Base-by-base conservation (phyloP, 2,888 invertebrate species). In the Xylophagus ater region DNA sequence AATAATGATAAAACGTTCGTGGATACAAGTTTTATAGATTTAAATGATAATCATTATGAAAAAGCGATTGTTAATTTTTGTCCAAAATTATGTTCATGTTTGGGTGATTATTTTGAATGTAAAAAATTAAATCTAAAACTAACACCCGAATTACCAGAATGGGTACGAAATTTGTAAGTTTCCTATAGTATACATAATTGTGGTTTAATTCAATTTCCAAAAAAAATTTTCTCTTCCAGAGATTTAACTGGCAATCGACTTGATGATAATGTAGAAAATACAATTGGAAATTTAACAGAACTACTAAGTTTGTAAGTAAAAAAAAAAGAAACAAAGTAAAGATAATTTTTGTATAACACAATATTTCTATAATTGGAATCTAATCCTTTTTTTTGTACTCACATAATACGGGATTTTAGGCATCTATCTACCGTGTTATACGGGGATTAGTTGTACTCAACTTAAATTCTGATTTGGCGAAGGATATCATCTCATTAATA, bases 31-130 rank as follows among this genome's bases (percentile, higher is more conserved):
- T n/a, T n/a, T n/a, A n/a, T n/a, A n/a, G n/a, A n/a, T n/a, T n/a
- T n/a, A n/a, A n/a, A n/a, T n/a, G n/a, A n/a, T n/a, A n/a, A n/a
- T n/a, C n/a, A n/a, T n/a, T n/a, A n/a, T n/a, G n/a, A n/a, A n/a
- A n/a, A n/a, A n/a, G n/a, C n/a, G n/a, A n/a, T n/a, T n/a, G n/a
- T 26, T 19, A n/a, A 32, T n/a, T 32, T 19, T 10, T 84, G 83
- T 57, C 80, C 81, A 40, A 70, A 71, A 53, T 53, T 55, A 38
- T 87, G 86, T 64, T 71, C 69, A 55, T 85, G 84, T 63, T 67
- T 84, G 51, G 76, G 78, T 54, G 70, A 72, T 52, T 77, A 77
- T 61, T 79, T 84, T 44, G 81, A 82, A 66, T 87, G 86, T 69
- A 75, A 78, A 50, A 75, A 74, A 55, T 72, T 73, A 58, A 77